These are phyloP conservation scores for Abrostola tripartita DNA, from an alignment of 2,888 invertebrate genomes.

Conservation along the genomic window DNA sequence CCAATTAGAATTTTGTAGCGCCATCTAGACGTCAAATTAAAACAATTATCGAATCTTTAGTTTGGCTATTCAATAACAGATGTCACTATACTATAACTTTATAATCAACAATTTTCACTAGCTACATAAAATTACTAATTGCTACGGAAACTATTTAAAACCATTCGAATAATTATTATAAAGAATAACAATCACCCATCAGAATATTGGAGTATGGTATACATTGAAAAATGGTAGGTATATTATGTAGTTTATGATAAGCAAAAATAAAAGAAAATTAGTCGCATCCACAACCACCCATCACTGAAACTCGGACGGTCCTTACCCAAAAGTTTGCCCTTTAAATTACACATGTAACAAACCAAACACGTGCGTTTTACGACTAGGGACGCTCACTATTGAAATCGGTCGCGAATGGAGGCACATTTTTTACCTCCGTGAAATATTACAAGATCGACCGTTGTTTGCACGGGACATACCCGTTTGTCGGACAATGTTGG, in stretches of 20 bases:
- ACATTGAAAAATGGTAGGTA: no score
- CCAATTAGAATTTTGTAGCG: constrained; percentile 41
- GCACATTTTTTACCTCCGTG: constrained; percentile 73
- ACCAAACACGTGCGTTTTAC: constrained; percentile 86
- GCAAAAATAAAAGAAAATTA: not conserved
- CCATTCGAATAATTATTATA: no score
- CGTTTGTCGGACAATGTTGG: constrained; percentile 67
- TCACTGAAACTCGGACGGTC: constrained; percentile 74
- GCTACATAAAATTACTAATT: no score
- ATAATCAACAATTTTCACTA: no score
- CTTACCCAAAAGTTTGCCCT: constrained; percentile 84
- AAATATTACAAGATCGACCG: constrained; percentile 60
- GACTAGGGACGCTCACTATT: constrained; percentile 76
- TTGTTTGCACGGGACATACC: constrained; percentile 57
- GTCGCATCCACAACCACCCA: constrained; percentile 63
- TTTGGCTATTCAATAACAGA: constrained; percentile 61
- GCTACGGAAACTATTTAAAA: no score
- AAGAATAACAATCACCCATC: no score
- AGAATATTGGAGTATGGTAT: no score
- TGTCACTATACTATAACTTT: constrained; percentile 39
- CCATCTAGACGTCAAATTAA: constrained; percentile 48
- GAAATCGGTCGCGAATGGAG: constrained; percentile 79
- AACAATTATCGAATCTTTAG: constrained; percentile 14
- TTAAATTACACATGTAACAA: constrained; percentile 83
- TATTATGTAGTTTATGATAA: no score